Evolutionary conservation across 2,888 invertebrate genomes (phyloP).

Genomic region (Scaptomyza cyrtandrae): DNA sequence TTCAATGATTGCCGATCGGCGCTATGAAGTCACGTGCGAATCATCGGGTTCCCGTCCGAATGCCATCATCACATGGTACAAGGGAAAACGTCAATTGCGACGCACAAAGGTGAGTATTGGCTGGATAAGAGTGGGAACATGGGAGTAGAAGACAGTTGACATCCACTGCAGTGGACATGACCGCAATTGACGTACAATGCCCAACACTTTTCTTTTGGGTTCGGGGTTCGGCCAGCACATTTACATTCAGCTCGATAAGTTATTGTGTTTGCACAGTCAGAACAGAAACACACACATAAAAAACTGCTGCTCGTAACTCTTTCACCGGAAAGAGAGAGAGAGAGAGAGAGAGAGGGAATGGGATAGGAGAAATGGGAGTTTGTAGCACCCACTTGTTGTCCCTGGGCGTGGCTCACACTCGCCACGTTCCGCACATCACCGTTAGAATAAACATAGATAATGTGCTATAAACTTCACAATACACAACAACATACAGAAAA

Average conservation of each 20-base stretch:
- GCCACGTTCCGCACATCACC: conserved; percentile 28
- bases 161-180: conserved; percentile 37
- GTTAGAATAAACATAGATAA: conserved; percentile 82
- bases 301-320: conserved; percentile 63
- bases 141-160: conserved; percentile 9
- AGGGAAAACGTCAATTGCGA: conserved; percentile 92
- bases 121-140: background rate
- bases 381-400: conserved; percentile 72
- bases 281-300: conserved; percentile 19
- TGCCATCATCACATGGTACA: conserved; percentile 95
- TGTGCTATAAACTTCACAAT: conserved; percentile 82
- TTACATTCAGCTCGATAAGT: conserved; percentile 70
- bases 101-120: conserved; percentile 89
- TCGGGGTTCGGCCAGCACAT: conserved; percentile 66
- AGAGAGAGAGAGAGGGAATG: background rate
- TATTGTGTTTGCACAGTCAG: conserved; percentile 78
- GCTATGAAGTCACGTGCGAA: conserved; percentile 93
- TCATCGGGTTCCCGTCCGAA: conserved; percentile 94
- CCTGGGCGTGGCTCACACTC: conserved; percentile 73
- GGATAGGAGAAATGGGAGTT: background rate
- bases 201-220: conserved; percentile 17
- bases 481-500: conserved; percentile 53
- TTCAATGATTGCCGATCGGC: conserved; percentile 92
- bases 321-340: conserved; percentile 4
- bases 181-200: conserved; percentile 70